Evolutionary conservation across 2,113 vertebrate genomes (phyloP), one percentile per base, ranked within the genome.

Genomic region (Megaceryle maxima): DNA sequence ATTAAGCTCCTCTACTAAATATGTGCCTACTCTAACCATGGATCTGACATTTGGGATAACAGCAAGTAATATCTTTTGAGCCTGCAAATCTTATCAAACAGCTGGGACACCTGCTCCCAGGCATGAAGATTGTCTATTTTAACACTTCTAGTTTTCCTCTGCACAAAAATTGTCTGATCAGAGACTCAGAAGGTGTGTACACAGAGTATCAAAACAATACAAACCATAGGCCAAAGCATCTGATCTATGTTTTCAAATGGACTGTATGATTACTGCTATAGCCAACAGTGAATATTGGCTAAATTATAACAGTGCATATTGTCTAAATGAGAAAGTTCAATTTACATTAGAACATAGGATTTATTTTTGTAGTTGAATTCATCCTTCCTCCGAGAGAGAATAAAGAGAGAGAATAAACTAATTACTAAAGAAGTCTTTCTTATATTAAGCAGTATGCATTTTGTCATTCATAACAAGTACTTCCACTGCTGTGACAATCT

Each of bases 1-100:
- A 91, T 90, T 83, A 95, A 95, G 13, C 50, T 93, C 29, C 53
- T 53, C 44, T 76, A 16, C n/a, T 83, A 88, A 85, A 80, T 69
- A 62, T 51, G 63, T 57, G 14, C 16, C 57, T 62, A 44, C 18
- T 68, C 21, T 73, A 94, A 67, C 39, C 53, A 24, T 14, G 6
- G 16, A 35, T 55, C 46, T 69, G 70, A 93, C 72, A 80, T 92
- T 55, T 82, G 22, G 63, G 44, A 73, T 66, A 91, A 55, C 16
- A 90, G 17, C 63, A 85, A 90, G 39, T 41, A 84, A 76, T 69
- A 76, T 39, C 25, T 79, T 79, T 73, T 44, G 18, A 87, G 33
- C 67, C 48, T 66, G 25, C 4, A 92, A 94, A 79, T 67, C 64
- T 83, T 83, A 59, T 4, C 33, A 73, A 87, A 82, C 26, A 73